Base-by-base conservation (phyloP, 2,888 invertebrate species). In the Synergus gifuensis region DNA sequence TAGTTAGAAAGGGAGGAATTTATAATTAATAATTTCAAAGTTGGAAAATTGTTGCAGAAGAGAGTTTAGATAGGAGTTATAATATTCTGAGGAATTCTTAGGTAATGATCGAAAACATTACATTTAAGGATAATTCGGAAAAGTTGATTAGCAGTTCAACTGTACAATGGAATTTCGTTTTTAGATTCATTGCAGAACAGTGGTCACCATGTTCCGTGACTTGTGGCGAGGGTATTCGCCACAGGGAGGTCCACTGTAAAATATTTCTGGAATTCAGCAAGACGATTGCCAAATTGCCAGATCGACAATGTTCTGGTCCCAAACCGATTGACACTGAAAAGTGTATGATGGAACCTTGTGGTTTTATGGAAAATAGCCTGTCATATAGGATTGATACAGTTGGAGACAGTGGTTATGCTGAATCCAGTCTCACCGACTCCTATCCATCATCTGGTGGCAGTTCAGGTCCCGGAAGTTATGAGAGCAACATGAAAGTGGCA, bases 191-290 rank as follows among this genome's bases (percentile, higher is more conserved):
- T 89, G 96, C 97, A 83, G 98, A 98, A 81, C 96, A 97, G 78
- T 99, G 98, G 98, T 96, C 98, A 2, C 95, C 96, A 0, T 99
- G 99, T 93, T 98, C 97, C 87, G 96, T 96, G 0, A 96, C 96
- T 0, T 98, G 99, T 90, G 98, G 98, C 0, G 96, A 97, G 91
- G 99, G 98, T 0, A 94, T 96, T 86, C 94, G 96, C n/a, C 95
- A 95, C 84, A 95, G 98, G 49, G 95, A 96, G 87, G 98, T 98
- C n/a, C 95, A 96, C 87, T 99, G 99, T 93, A 98, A 97, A 93
- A 98, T 98, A 88, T 98, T 97, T 93, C 93, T 98, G 82, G 98
- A 98, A 92, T 98, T 98, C 92, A 97, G 98, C 79, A 94, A 96
- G 85, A 98, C 98, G 0, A 96, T 97, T 77, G 97, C 97, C 7